Conservation (phyloP, 2,888 invertebrate genomes). For the Anorthoa munda region DNA sequence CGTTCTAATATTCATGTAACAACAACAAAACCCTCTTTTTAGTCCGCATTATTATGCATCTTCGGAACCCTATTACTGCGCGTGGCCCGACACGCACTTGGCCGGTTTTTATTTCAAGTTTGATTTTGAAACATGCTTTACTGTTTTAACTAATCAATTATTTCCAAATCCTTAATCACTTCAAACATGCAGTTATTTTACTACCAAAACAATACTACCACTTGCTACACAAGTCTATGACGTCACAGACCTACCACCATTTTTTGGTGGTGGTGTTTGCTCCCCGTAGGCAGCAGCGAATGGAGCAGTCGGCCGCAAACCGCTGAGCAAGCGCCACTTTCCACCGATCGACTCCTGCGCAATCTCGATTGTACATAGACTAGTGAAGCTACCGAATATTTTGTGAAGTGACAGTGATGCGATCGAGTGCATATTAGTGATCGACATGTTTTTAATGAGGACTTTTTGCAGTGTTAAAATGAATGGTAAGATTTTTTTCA, state of each 20-base stretch:
- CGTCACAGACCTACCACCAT: slow-evolving; percentile 66
- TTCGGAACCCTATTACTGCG: no score
- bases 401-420: slow-evolving; percentile 87
- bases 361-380: slow-evolving; percentile 58
- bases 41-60: no score
- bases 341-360: slow-evolving; percentile 67
- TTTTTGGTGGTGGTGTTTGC: slow-evolving; percentile 59
- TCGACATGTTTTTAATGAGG: slow-evolving; percentile 74
- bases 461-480: slow-evolving; percentile 83
- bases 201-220: slow-evolving; percentile 11
- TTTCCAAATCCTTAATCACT: neutral
- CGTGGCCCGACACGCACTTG: no score
- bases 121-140: no score
- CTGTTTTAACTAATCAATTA: neutral
- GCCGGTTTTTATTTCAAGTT: no score
- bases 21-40: no score
- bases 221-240: slow-evolving; percentile 14
- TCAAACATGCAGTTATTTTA: slow-evolving; percentile 4
- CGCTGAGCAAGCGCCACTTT: slow-evolving; percentile 74
- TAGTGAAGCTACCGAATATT: slow-evolving; percentile 54
- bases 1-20: no score
- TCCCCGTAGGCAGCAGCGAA: slow-evolving; percentile 45
- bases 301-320: slow-evolving; percentile 72
- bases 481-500: slow-evolving; percentile 78
- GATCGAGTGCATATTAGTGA: slow-evolving; percentile 79